phyloP scores from a whole-genome alignment of 2,113 vertebrate genomes.

The Emydura subglobosa region DNA sequence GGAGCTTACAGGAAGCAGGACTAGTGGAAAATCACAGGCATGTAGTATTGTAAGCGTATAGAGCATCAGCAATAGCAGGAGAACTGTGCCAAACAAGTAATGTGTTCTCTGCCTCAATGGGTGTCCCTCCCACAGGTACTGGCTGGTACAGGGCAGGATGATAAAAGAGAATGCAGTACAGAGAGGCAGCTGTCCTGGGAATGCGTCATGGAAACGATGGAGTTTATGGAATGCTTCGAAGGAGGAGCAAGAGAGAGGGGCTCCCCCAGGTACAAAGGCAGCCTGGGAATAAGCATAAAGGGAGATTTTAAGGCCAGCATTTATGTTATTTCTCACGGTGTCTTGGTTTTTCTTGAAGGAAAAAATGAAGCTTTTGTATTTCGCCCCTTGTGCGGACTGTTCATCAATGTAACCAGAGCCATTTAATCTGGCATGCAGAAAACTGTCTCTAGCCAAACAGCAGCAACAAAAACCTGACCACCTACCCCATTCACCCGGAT shows the following conservation, averaged over 20 bases:
- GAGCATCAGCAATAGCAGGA: neutral
- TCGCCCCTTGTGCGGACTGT: neutral
- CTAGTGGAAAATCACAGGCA: constrained; percentile 57
- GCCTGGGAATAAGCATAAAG: neutral
- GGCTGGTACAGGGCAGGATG: neutral
- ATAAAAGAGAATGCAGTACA: neutral
- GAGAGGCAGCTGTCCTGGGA: neutral
- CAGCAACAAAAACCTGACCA: neutral
- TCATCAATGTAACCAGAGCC: neutral
- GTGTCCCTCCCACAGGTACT: constrained; percentile 1
- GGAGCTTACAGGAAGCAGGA: constrained; percentile 23
- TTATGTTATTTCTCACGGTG: neutral
- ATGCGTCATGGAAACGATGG: rapidly evolving
- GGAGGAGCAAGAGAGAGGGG: neutral
- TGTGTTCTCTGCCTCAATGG: neutral
- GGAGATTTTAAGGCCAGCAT: neutral
- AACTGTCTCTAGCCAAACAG: neutral
- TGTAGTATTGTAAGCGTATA: neutral
- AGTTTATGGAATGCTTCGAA: constrained; percentile 1
- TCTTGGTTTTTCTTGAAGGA: neutral
- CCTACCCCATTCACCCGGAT: neutral
- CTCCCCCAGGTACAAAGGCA: neutral
- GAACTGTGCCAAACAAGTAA: constrained; percentile 14
- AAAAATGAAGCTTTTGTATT: neutral
- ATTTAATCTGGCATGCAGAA: neutral